Evolutionary conservation across 2,113 vertebrate genomes (phyloP).

Genomic region (Saimiri boliviensis): DNA sequence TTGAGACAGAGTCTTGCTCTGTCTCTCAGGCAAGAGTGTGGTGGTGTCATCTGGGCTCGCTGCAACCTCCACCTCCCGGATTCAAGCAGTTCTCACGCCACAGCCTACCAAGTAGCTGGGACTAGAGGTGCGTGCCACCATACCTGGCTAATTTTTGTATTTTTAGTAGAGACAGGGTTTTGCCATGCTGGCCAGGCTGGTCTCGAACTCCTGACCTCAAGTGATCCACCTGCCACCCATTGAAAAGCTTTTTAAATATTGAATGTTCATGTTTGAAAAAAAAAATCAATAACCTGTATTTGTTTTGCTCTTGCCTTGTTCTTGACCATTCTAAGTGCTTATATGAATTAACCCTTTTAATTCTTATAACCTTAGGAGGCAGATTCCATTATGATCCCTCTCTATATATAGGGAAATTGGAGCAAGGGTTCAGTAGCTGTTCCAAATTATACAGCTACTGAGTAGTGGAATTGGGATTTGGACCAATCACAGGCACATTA

Average conservation of each 20-base stretch:
- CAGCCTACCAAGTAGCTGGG: not conserved
- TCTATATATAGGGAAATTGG: not conserved
- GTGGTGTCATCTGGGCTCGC: not conserved
- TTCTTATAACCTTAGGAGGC: not conserved
- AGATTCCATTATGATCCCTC: not conserved
- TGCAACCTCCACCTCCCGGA: not conserved
- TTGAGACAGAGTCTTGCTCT: not conserved
- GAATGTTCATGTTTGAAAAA: constrained; percentile 18
- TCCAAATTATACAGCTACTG: not conserved
- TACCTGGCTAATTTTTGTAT: not conserved
- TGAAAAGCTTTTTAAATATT: not conserved
- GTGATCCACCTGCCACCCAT: no score
- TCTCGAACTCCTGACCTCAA: no score
- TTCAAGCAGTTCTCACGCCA: not conserved
- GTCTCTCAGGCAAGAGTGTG: not conserved
- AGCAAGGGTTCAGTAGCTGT: not conserved
- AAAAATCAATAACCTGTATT: not conserved
- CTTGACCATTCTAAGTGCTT: not conserved
- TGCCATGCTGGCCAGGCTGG: no score
- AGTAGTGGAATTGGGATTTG: not conserved
- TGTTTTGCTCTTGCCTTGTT: constrained; percentile 18
- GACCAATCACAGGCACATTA: not conserved
- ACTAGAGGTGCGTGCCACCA: not conserved
- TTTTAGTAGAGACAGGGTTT: not conserved
- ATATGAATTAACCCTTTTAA: not conserved